Base-by-base conservation (phyloP, 2,888 invertebrate genomes). In the Oxytorus armatus region DNA sequence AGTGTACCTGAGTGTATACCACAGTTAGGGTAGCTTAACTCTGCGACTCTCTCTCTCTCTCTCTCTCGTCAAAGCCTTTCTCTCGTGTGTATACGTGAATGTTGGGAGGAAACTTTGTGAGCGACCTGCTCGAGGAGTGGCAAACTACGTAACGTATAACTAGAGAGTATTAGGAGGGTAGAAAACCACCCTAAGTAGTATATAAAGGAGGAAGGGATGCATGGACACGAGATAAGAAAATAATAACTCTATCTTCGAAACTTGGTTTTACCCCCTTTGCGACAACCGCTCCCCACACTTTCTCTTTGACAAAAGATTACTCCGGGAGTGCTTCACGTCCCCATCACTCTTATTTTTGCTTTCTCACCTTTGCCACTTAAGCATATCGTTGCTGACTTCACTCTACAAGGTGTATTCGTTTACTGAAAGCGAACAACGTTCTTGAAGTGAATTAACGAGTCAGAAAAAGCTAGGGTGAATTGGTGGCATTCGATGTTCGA, bases 171-270 rank as follows among this genome's bases (percentile, higher is more conserved):
- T 29, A 29, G 39, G 47, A 57, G 47, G 47, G 59, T 16, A 70
- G 47, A 3, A n/a, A 42, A 42, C 25, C 7, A 33, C 47, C 36
- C 8, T 44, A 57, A 70, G 57, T 47, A 29, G 69, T 25, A 68
- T 42, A 42, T 11, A 55, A 68, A 29, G 3, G 66, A 42, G 14
- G 21, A 53, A 14, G 25, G 55, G 57, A 66, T 51, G 49, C 65
- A 70, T 77, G 66, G 68, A 47, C 44, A 59, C 14, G 77, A 68
- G 78, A 78, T 78, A 78, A 78, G 78, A 78, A 61, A 78, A 78
- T 78, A 78, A 78, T 78, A 73, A 73, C 42, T 78, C 73, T 49
- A 53, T 39, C 42, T 25, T 1, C 21, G 33, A 33, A 65, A 44
- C 63, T 42, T 16, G 10, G n/a, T 53, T 25, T 29, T 53, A 42